phyloP scores from a whole-genome alignment of 2,888 invertebrate species.

The Andrena haemorrhoa region DNA sequence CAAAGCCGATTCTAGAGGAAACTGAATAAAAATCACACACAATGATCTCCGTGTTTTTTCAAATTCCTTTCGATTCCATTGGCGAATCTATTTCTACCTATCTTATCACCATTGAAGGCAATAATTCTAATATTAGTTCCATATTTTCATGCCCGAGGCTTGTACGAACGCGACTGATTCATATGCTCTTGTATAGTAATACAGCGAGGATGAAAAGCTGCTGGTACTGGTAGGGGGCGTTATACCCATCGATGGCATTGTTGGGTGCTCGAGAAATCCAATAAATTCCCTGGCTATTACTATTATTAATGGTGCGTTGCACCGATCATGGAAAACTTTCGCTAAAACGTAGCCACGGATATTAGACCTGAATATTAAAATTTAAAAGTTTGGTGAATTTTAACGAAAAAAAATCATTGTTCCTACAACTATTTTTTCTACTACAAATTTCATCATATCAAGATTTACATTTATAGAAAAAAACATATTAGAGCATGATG shows the following conservation, averaged over 20 bases:
- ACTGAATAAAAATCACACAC: neutral
- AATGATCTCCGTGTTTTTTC: constrained; percentile 58
- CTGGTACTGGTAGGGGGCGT: constrained; percentile 9
- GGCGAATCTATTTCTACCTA: constrained; percentile 19
- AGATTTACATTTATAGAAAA: too few species aligned
- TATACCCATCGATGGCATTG: constrained; percentile 42
- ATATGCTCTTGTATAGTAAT: constrained; percentile 28
- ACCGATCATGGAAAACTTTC: constrained; percentile 19
- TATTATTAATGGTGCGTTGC: constrained; percentile 46
- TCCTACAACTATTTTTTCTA: too few species aligned
- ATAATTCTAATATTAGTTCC: constrained; percentile 68
- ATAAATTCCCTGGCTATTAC: constrained; percentile 58
- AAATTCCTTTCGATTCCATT: constrained; percentile 60
- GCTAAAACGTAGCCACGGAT: constrained; percentile 18
- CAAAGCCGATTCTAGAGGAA: neutral
- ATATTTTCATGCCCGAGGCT: neutral
- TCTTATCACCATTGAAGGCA: constrained; percentile 66
- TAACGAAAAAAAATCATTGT: too few species aligned
- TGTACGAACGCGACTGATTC: constrained; percentile 18
- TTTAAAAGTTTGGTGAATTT: too few species aligned
- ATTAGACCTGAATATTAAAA: too few species aligned
- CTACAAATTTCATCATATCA: too few species aligned
- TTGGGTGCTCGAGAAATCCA: constrained; percentile 59
- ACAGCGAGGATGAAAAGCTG: constrained; percentile 14
- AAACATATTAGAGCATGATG: too few species aligned